A percentile compares a stretch with the other conserved stretches of the same genome.
These are phyloP conservation scores for Heliconius nattereri DNA, from an alignment of 1,140 invertebrate genomes.

Conservation along the genomic window DNA sequence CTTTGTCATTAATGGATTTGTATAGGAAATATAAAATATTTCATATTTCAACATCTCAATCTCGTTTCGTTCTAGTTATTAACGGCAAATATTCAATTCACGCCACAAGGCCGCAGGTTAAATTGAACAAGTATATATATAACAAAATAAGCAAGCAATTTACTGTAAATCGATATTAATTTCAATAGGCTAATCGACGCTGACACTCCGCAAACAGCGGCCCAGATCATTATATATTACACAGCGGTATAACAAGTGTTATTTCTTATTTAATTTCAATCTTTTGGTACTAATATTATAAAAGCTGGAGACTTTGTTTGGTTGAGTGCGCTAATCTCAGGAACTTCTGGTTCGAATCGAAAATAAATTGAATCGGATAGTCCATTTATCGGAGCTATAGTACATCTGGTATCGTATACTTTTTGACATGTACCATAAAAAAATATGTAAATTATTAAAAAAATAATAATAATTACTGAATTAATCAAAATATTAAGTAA, in stretches of 20 bases:
- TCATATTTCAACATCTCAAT: background rate
- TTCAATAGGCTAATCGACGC: slow-evolving; percentile 29
- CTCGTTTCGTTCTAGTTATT: background rate
- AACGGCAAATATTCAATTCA: slow-evolving; percentile 18
- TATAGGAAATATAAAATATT: background rate
- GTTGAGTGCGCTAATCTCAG: no score
- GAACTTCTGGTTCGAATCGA: no score
- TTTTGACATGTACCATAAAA: no score
- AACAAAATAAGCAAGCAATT: slow-evolving; percentile 32
- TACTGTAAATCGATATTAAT: slow-evolving; percentile 33
- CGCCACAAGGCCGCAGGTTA: slow-evolving; percentile 15
- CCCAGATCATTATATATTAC: slow-evolving; percentile 18
- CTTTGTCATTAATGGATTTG: background rate
- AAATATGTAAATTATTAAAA: no score
- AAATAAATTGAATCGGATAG: no score
- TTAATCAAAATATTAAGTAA: no score
- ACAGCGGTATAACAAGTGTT: background rate
- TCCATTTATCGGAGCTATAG: no score
- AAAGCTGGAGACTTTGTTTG: no score
- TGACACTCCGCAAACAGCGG: slow-evolving; percentile 23
- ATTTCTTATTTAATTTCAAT: no score
- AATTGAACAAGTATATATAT: slow-evolving; percentile 16
- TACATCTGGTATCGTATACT: no score
- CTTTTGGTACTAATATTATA: no score
- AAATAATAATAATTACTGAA: no score